These are phyloP conservation scores for Chesias legatella DNA, from an alignment of 2,888 invertebrate species.

Conservation along the genomic window DNA sequence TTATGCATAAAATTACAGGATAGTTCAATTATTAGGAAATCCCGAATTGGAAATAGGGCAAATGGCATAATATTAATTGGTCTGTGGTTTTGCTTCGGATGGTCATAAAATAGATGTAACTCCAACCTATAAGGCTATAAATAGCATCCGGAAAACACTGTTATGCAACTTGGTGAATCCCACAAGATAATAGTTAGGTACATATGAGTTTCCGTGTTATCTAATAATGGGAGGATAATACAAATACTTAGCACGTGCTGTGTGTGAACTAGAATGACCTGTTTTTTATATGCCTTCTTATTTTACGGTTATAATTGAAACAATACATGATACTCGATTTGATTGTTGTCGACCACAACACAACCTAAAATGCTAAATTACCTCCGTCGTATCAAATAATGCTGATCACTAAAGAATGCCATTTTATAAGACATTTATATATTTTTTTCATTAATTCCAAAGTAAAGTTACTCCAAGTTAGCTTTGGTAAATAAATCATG, in stretches of 20 bases:
- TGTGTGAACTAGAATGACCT: background rate
- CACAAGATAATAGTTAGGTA: background rate
- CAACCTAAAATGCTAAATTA: too few relatives aligned
- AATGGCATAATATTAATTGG: conserved; percentile 19
- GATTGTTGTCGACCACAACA: too few relatives aligned
- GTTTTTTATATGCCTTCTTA: background rate
- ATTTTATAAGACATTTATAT: too few relatives aligned
- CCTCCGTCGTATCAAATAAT: too few relatives aligned
- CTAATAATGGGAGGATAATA: background rate
- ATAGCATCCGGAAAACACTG: conserved; percentile 22
- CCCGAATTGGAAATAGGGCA: conserved; percentile 20
- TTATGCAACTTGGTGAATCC: conserved; percentile 22
- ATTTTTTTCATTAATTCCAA: too few relatives aligned
- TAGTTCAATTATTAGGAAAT: conserved; percentile 22
- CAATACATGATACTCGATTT: conserved; percentile 5
- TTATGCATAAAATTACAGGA: conserved; percentile 20
- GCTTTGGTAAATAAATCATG: too few relatives aligned
- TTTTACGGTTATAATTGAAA: conserved; percentile 4
- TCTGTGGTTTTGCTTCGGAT: conserved; percentile 25
- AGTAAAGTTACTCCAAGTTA: too few relatives aligned
- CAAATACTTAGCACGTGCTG: conserved; percentile 5
- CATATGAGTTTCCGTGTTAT: background rate
- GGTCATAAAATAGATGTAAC: conserved; percentile 13
- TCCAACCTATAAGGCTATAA: conserved; percentile 6
- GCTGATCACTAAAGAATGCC: too few relatives aligned